Evolutionary conservation across 2,113 vertebrate genomes (phyloP).

Genomic region (Nothocercus nigrocapillus): DNA sequence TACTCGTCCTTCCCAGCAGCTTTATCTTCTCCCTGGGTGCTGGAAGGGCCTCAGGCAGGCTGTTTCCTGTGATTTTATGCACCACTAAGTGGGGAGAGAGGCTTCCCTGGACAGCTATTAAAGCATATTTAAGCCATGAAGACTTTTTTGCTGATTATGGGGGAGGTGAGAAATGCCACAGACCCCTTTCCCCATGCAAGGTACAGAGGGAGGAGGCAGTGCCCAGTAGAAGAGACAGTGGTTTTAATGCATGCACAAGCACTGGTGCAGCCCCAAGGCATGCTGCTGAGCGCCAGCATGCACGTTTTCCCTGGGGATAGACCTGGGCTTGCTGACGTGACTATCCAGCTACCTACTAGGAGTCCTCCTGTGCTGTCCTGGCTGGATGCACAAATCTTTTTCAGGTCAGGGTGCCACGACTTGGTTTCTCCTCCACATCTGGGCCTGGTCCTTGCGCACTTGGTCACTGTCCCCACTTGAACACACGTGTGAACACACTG

Average conservation of each 20-base stretch:
- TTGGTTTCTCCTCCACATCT: background rate
- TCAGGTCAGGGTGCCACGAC: background rate
- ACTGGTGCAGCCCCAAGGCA: background rate
- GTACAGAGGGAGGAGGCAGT: background rate
- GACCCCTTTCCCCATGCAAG: background rate
- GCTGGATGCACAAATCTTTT: background rate
- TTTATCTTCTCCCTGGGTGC: conserved; percentile 9
- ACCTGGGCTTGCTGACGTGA: too few relatives aligned
- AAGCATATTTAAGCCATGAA: background rate
- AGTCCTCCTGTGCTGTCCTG: background rate
- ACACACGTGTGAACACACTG: fast-evolving
- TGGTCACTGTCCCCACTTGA: background rate
- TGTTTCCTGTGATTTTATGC: conserved; percentile 23
- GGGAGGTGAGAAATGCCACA: background rate
- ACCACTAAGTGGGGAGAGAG: background rate
- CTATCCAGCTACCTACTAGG: background rate
- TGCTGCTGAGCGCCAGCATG: background rate
- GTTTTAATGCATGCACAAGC: background rate
- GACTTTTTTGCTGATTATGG: background rate
- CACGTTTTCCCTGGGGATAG: background rate
- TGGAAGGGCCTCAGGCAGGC: background rate
- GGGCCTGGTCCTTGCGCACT: background rate
- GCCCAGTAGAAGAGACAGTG: background rate
- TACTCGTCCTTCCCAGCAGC: background rate
- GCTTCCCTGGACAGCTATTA: background rate